Evolutionary conservation across 1,140 invertebrate species (phyloP).

Genomic region (Cotesia glomerata): DNA sequence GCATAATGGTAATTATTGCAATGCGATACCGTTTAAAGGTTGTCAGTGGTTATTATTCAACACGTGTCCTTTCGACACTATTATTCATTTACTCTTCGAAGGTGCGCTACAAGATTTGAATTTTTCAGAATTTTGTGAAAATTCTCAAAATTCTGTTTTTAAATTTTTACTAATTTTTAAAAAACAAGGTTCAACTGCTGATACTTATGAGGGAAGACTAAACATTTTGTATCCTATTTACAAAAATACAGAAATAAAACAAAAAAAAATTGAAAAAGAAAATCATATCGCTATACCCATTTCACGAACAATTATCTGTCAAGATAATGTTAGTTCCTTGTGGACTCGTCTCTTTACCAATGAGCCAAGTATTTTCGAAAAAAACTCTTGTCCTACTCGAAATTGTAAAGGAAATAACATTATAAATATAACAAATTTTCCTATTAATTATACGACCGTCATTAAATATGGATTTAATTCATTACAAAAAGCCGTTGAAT

Average conservation of each 20-base stretch:
- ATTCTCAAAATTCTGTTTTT: neutral
- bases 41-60: neutral
- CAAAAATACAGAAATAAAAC: neutral
- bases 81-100: neutral
- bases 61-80: neutral
- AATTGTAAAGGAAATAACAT: neutral
- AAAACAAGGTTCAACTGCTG: neutral
- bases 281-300: neutral
- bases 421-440: neutral
- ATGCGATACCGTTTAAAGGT: neutral
- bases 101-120: neutral
- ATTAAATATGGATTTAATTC: neutral
- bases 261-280: neutral
- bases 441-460: neutral
- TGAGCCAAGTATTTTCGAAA: neutral
- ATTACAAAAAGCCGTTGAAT: neutral
- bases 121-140: neutral
- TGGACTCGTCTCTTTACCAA: neutral
- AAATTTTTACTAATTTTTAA: neutral
- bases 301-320: neutral
- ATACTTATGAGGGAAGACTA: neutral
- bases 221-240: neutral
- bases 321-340: neutral
- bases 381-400: neutral
- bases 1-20: neutral